phyloP scores from a whole-genome alignment of 2,797 vertebrate species.

The Hylomyscus alleni region DNA sequence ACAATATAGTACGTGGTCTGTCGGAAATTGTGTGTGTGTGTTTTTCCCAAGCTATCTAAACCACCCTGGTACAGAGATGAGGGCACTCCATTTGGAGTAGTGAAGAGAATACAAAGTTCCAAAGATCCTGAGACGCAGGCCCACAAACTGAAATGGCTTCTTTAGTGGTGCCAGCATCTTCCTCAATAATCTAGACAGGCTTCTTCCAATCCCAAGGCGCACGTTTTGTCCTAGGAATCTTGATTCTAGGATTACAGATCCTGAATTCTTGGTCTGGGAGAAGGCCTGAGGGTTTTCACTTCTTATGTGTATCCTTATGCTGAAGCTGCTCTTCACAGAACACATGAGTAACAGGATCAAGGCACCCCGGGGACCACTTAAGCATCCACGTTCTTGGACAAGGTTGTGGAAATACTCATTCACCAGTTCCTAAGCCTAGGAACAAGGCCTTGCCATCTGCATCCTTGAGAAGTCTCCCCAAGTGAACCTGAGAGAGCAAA shows the following conservation, averaged over 20 bases:
- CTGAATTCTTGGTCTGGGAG: not conserved
- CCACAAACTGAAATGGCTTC: not conserved
- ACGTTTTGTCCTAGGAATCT: not conserved
- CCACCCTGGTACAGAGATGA: not conserved
- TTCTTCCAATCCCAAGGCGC: not conserved
- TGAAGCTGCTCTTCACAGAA: not conserved
- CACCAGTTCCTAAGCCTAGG: not conserved
- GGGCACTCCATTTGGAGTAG: not conserved
- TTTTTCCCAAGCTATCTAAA: not conserved
- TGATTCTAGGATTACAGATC: not conserved
- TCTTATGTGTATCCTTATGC: not conserved
- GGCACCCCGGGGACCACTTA: not conserved
- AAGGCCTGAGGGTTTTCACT: not conserved
- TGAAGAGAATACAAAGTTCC: not conserved
- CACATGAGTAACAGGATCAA: not conserved
- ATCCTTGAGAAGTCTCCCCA: not conserved
- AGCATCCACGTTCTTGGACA: not conserved
- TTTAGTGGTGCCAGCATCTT: not conserved
- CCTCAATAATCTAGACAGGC: not conserved
- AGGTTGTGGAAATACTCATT: not conserved
- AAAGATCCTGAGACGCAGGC: not conserved
- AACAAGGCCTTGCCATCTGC: not conserved
- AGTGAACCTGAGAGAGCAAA: not conserved
- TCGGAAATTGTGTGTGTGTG: accelerated
- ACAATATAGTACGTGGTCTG: not conserved